phyloP scores from a whole-genome alignment of 2,797 vertebrate genomes.

The Chaetophractus vellerosus region DNA sequence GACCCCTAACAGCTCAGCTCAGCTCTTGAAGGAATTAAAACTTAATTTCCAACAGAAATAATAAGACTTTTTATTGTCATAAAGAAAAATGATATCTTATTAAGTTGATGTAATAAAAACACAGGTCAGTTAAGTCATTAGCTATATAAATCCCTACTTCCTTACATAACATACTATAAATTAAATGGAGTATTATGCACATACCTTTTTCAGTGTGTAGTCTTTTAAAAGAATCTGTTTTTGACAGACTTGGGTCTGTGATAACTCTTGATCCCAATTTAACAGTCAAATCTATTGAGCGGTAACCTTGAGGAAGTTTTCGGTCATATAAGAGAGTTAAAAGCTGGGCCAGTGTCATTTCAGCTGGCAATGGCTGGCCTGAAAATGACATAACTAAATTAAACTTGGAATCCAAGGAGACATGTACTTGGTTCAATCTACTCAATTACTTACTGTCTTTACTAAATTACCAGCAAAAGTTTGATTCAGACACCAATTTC shows the following conservation, averaged over 20 bases:
- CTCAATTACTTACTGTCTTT: constrained; percentile 49
- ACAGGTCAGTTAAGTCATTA: neutral
- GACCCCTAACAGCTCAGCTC: too few species aligned
- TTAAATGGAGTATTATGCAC: neutral
- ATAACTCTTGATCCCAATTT: constrained; percentile 99
- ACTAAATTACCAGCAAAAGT: neutral
- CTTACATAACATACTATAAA: neutral
- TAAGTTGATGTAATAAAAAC: constrained; percentile 13
- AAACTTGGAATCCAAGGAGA: constrained; percentile 56
- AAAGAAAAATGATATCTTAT: neutral
- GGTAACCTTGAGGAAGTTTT: constrained; percentile 98
- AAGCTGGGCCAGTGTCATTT: constrained; percentile 99
- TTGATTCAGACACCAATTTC: neutral
- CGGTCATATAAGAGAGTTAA: constrained; percentile 97
- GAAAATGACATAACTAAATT: constrained; percentile 77
- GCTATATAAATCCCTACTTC: neutral
- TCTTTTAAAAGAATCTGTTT: constrained; percentile 99
- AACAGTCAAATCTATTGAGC: constrained; percentile 97
- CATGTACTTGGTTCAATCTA: constrained; percentile 12
- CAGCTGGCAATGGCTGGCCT: constrained; percentile 97
- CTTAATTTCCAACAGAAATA: constrained; percentile 57
- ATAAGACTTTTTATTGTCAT: neutral
- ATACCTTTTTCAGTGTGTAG: constrained; percentile 98
- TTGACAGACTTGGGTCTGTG: constrained; percentile 97
- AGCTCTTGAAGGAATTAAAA: neutral